Conservation (phyloP, 1,140 invertebrate species). For the Diprion similis region DNA sequence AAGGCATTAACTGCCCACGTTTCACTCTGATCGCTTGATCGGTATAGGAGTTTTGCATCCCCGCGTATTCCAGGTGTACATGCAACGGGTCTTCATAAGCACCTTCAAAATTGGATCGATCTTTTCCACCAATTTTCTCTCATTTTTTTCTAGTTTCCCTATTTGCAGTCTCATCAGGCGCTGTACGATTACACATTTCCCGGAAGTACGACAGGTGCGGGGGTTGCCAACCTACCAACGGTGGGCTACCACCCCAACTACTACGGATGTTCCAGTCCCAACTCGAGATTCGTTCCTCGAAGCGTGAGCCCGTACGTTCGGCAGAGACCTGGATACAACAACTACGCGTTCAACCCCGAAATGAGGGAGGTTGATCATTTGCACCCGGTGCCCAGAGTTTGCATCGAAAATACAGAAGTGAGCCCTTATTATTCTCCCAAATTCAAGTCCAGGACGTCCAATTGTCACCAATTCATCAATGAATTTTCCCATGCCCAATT, state of each 20-base stretch:
- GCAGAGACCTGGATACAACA: slow-evolving; percentile 44
- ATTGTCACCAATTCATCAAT: too few relatives aligned
- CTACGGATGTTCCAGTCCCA: slow-evolving; percentile 46
- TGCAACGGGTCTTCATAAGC: too few relatives aligned
- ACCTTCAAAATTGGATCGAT: too few relatives aligned
- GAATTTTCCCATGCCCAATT: too few relatives aligned
- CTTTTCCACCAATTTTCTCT: too few relatives aligned
- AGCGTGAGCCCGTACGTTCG: slow-evolving; percentile 27
- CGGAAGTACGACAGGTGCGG: neutral
- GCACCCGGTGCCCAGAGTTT: slow-evolving; percentile 47
- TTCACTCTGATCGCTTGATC: too few relatives aligned
- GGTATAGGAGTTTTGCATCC: too few relatives aligned
- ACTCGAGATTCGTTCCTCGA: slow-evolving; percentile 26
- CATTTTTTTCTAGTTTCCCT: neutral
- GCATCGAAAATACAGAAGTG: slow-evolving; percentile 42
- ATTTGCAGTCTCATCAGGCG: neutral
- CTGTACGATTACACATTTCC: slow-evolving; percentile 1
- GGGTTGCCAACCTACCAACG: neutral
- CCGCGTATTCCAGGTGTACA: too few relatives aligned
- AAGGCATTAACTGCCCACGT: too few relatives aligned
- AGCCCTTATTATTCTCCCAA: neutral
- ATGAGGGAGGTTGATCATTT: slow-evolving; percentile 51
- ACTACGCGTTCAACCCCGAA: slow-evolving; percentile 52
- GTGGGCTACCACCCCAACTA: slow-evolving; percentile 42
- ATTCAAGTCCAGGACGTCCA: too few relatives aligned